Evolutionary conservation across 1,140 invertebrate species (phyloP).

Genomic region (Watersipora subatra): DNA sequence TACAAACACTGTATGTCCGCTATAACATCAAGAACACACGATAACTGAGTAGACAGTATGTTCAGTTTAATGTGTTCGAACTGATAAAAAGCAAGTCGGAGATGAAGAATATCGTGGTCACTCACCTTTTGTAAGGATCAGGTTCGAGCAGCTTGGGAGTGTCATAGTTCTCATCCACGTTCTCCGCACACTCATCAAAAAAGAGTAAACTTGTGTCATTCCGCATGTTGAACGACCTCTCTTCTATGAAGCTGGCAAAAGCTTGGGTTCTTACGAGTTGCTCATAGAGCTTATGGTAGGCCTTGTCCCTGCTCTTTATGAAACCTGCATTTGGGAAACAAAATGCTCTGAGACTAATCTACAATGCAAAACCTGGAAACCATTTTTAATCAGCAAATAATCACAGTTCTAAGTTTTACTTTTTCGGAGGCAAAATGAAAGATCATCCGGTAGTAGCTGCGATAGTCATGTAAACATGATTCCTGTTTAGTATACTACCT

Average conservation of each 20-base stretch:
- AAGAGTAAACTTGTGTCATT: conserved; percentile 83
- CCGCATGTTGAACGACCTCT: conserved; percentile 92
- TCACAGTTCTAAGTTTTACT: too few relatives aligned
- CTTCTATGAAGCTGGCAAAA: conserved; percentile 97
- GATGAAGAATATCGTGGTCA: too few relatives aligned
- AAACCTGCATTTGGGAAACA: conserved; percentile 44
- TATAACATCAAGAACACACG: conserved; percentile 17
- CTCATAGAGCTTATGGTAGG: conserved; percentile 78
- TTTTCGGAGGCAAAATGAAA: too few relatives aligned
- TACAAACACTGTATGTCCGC: conserved; percentile 86
- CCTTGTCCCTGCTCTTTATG: conserved; percentile 54
- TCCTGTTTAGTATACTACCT: too few relatives aligned
- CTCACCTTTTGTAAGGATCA: conserved; percentile 37
- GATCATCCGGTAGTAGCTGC: too few relatives aligned
- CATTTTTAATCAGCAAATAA: too few relatives aligned
- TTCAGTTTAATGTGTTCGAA: too few relatives aligned
- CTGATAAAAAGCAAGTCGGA: too few relatives aligned
- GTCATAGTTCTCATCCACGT: conserved; percentile 48
- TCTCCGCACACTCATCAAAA: conserved; percentile 92
- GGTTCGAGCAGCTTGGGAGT: conserved; percentile 54
- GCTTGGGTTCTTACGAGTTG: conserved; percentile 84
- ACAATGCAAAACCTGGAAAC: too few relatives aligned
- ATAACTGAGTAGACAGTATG: too few relatives aligned
- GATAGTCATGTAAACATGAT: too few relatives aligned
- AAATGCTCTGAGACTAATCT: conserved; percentile 6